Evolutionary conservation across 2,113 vertebrate species (phyloP), one percentile per base, ranked within the genome.

Genomic region (Otolemur garnettii): DNA sequence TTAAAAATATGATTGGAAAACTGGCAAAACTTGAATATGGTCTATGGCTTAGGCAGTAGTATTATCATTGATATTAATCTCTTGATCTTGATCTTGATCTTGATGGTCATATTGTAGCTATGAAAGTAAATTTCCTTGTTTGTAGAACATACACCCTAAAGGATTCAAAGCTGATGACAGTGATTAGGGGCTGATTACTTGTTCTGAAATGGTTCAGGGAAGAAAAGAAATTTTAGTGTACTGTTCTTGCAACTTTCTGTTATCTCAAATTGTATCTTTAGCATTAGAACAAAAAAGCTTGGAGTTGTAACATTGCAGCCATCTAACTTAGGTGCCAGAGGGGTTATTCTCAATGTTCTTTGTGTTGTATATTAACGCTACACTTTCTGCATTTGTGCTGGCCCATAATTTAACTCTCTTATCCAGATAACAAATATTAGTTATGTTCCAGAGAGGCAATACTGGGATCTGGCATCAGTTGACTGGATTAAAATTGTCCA

Each of bases 181-280:
- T 66, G 15, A 33, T 72, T 72, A 69, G 24, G 45, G 14, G 2
- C 2, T 69, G 33, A 62, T 87, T 78, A 68, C 17, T 89, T 35
- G 78, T 26, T 74, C 33, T 77, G 45, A 74, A 69, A 33, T 45
- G 7, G 12, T 85, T 92, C 71, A 90, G 13, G 38, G 2, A 3
- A 15, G 72, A 71, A 68, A 94, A 55, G 28, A 12, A 68, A 64
- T 0, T 45, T 84, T 78, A 24, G n/a, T 66, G 12, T 69, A 45
- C 12, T 7, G 0, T 87, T 79, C 28, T 66, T 82, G 6, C 1
- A 90, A 93, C 8, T 88, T 90, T 72, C 55, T 93, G 9, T 13
- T 83, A 4, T 53, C 93, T 96, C 66, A 95, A 81, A 81, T 88
- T 93, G 21, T 88, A 69, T 38, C 55, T 64, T 66, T 55, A 59